A percentile compares a stretch with the other conserved stretches of the same genome.
phyloP scores from a whole-genome alignment of 2,888 invertebrate genomes.

The Papilio gigon region DNA sequence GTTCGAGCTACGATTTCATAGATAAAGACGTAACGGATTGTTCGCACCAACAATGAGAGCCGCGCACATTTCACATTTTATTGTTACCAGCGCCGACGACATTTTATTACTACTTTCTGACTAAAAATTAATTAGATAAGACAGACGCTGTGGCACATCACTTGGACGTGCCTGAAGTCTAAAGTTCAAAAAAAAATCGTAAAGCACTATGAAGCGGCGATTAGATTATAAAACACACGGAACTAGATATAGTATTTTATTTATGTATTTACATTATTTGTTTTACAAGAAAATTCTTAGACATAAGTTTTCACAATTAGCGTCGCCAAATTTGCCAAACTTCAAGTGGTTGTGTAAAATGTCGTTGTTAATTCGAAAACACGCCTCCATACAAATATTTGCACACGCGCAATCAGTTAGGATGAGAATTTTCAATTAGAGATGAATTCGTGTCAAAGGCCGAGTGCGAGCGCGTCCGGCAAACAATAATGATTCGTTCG shows the following conservation, averaged over 20 bases:
- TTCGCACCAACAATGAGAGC: conserved; percentile 17
- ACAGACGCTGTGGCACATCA: not conserved
- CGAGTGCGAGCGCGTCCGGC: conserved; percentile 18
- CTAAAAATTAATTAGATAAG: conserved; percentile 4
- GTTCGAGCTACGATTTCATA: conserved; percentile 21
- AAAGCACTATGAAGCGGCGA: no score
- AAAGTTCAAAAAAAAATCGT: not conserved
- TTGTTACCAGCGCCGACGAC: not conserved
- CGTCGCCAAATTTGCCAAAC: not conserved
- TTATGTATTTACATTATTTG: no score
- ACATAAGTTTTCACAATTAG: no score
- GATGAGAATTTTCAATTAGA: conserved; percentile 40
- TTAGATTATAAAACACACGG: no score
- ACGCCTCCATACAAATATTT: not conserved
- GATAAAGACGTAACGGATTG: conserved; percentile 24
- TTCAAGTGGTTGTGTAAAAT: not conserved
- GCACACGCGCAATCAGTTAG: not conserved
- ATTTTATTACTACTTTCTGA: conserved; percentile 4
- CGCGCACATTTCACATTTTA: conserved; percentile 11
- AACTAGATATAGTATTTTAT: no score
- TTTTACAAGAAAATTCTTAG: no score
- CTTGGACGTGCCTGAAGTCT: not conserved
- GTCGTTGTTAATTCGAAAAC: not conserved
- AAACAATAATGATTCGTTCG: conserved; percentile 32
- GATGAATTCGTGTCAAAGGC: conserved; percentile 35